Conservation (phyloP, 1,140 invertebrate genomes). For the Sycobia sp. region DNA sequence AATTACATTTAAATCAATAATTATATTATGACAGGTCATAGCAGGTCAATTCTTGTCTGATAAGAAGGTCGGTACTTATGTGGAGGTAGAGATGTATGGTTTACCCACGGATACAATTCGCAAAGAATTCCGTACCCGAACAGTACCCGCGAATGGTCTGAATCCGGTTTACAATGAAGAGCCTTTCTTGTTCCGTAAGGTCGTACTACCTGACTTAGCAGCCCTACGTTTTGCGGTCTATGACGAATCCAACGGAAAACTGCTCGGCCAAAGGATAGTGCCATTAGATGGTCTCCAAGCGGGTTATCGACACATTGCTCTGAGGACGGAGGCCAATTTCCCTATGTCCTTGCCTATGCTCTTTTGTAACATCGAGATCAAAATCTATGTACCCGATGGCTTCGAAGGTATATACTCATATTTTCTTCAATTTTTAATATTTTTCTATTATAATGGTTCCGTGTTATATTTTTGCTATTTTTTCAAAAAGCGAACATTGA, state of each 20-base stretch:
- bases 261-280: constrained; percentile 95
- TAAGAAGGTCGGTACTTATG: constrained; percentile 98
- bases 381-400: constrained; percentile 99
- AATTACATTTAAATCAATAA: background rate
- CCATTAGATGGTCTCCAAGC: constrained; percentile 97
- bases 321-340: constrained; percentile 98
- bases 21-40: constrained; percentile 75
- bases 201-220: constrained; percentile 96
- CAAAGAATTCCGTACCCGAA: constrained; percentile 95
- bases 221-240: constrained; percentile 97
- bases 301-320: constrained; percentile 96
- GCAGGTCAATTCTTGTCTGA: constrained; percentile 99
- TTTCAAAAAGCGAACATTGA: too few species aligned
- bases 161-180: constrained; percentile 99
- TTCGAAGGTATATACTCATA: constrained; percentile 78
- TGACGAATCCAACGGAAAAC: constrained; percentile 92
- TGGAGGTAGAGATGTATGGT: constrained; percentile 99
- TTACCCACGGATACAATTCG: constrained; percentile 98
- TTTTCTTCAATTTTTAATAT: background rate
- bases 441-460: background rate
- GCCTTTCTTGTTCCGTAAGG: constrained; percentile 96
- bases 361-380: constrained; percentile 98
- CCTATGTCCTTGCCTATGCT: constrained; percentile 98
- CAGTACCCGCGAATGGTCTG: constrained; percentile 95
- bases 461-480: background rate